Evolutionary conservation across 2,888 invertebrate genomes (phyloP), one percentile per base, ranked within the genome.

Genomic region (Drosophila siamana): DNA sequence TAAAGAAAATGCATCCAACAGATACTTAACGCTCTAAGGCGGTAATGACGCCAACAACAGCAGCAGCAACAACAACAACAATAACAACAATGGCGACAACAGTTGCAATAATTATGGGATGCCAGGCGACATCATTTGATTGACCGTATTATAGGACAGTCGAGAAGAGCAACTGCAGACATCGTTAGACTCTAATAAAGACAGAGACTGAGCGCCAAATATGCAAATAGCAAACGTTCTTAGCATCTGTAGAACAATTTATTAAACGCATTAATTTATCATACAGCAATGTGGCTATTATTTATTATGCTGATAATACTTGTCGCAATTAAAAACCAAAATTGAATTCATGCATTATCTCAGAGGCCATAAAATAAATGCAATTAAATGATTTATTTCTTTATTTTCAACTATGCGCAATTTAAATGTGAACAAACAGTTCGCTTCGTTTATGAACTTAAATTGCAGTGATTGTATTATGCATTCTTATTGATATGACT

Each of bases 111-210:
- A 86, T 82, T 82, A 79, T 65, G 57, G 66, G 28, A 48, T 70
- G 69, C 54, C 52, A 26, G 67, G 55, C 73, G 80, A 68, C 74
- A 81, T 78, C 71, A 80, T 86, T 83, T 88, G 85, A 83, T 88
- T 83, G 88, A 83, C 83, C 84, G 88, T 71, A 70, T 83, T 80
- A 75, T 66, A 62, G 70, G 63, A 80, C 43, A 54, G 59, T 36
- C 43, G 19, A 36, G 26, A 60, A 54, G 33, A 56, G 47, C 59
- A 60, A 43, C 30, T 52, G 46, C 13, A 52, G 48, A 44, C 41
- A 8, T 13, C 46, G 62, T 55, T 50, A 52, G 47, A 68, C 19
- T 13, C 11, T 30, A 50, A 62, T 41, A 30, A 48, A 57, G 13
- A 24, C 15, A 38, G 36, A 26, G n/a, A n/a, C 11, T 2, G 8